A percentile compares a stretch with the other conserved stretches of the same genome.
phyloP scores from a whole-genome alignment of 64 coral and sea anemone genomes.

The Stichodactyla mertensii region DNA sequence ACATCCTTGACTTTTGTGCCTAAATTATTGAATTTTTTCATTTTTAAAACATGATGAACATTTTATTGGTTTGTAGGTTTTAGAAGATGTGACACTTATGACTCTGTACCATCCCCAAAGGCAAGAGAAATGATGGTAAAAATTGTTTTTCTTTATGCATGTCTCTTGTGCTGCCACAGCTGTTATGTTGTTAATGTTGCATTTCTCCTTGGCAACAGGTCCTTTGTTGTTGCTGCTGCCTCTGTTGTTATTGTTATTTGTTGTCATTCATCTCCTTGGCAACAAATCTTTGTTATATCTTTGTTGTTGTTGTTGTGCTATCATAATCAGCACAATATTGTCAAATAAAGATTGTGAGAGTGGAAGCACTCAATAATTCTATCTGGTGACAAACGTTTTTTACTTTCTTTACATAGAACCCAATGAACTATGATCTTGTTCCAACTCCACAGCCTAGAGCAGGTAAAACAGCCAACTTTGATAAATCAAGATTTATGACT shows the following conservation, averaged over 20 bases:
- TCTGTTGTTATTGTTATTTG: no score
- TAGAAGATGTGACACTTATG: conserved; percentile 17
- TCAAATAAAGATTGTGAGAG: no score
- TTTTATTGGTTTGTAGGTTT: neutral
- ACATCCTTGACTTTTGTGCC: neutral
- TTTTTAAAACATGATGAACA: neutral
- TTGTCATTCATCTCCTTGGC: no score
- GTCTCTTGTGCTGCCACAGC: no score
- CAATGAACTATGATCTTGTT: conserved; percentile 12
- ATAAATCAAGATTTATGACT: neutral
- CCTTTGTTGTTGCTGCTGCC: no score
- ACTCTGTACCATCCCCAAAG: neutral
- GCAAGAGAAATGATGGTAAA: neutral
- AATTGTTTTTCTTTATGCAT: neutral
- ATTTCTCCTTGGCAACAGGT: no score
- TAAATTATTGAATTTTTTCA: neutral
- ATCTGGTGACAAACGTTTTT: neutral
- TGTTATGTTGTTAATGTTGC: no score
- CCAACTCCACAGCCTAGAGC: conserved; percentile 5
- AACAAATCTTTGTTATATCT: no score
- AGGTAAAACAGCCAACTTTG: neutral
- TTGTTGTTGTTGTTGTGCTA: no score
- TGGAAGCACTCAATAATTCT: neutral
- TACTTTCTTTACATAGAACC: neutral
- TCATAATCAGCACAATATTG: no score